These are phyloP conservation scores for Micromussa lordhowensis DNA, from an alignment of 92 coral and sea anemone species.

Conservation along the genomic window DNA sequence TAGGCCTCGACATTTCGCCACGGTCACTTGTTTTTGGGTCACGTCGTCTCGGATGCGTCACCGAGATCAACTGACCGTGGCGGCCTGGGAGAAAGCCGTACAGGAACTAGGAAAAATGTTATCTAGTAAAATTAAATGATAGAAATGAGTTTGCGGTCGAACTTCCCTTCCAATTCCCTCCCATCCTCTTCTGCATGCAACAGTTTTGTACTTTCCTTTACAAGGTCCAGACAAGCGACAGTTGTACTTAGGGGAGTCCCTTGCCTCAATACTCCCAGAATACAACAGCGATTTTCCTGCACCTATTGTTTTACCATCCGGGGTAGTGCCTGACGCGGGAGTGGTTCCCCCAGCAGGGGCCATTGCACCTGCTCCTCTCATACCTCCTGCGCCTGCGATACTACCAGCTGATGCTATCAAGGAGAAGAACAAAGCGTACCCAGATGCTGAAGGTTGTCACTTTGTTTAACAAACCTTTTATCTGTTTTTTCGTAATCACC, in stretches of 20 bases:
- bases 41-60: too few relatives aligned
- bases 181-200: not conserved
- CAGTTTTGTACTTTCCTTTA: not conserved
- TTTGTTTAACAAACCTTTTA: not conserved
- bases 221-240: constrained; percentile 41
- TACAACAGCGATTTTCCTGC: constrained; percentile 54
- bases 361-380: constrained; percentile 78
- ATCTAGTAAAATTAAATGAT: not conserved
- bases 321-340: constrained; percentile 64
- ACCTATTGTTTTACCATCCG: constrained; percentile 77
- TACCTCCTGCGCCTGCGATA: constrained; percentile 85
- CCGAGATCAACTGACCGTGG: too few relatives aligned
- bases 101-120: too few relatives aligned
- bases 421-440: constrained; percentile 76
- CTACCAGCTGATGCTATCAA: constrained; percentile 76
- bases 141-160: not conserved
- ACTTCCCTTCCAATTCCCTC: not conserved
- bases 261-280: constrained; percentile 31
- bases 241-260: constrained; percentile 40
- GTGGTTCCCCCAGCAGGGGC: constrained; percentile 70
- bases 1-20: too few relatives aligned
- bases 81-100: too few relatives aligned
- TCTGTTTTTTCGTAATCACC: not conserved
- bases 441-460: constrained; percentile 48
- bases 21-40: too few relatives aligned